A percentile compares a stretch with the other conserved stretches of the same genome.
Evolutionary conservation across 2,888 invertebrate genomes (phyloP).

Genomic region (Cistogaster globosa): DNA sequence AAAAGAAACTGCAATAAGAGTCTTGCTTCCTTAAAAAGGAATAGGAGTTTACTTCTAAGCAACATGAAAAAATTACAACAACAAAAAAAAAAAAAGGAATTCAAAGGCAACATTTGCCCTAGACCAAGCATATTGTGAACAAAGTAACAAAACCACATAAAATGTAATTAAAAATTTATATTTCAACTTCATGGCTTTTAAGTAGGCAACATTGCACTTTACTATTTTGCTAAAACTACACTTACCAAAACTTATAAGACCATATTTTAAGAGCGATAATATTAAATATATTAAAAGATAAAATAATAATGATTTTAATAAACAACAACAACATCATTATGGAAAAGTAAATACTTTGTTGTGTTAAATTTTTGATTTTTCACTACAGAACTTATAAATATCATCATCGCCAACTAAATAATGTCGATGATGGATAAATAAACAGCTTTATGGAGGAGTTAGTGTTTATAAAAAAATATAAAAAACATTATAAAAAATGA

Average conservation of each 20-base stretch:
- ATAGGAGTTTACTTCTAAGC: neutral
- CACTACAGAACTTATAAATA: neutral
- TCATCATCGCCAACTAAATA: neutral
- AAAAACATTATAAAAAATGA: conserved; percentile 6
- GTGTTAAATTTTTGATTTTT: conserved; percentile 6
- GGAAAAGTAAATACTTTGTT: neutral
- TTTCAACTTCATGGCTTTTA: conserved; percentile 73
- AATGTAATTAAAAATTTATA: conserved; percentile 68
- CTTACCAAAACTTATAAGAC: conserved; percentile 39
- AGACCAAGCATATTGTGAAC: conserved; percentile 70
- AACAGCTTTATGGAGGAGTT: neutral
- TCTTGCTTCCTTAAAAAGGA: neutral
- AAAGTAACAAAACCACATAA: conserved; percentile 69
- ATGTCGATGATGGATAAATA: conserved; percentile 22
- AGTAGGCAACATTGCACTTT: conserved; percentile 20
- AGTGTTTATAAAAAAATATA: conserved; percentile 43
- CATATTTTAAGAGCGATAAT: neutral
- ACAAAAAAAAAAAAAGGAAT: conserved; percentile 4
- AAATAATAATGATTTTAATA: neutral
- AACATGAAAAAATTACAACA: neutral
- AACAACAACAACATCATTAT: neutral
- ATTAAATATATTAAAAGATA: conserved; percentile 7
- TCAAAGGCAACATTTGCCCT: conserved; percentile 76
- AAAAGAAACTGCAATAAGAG: neutral
- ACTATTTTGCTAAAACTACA: conserved; percentile 11